Conservation (phyloP, 2,888 invertebrate species). For the Gastracanthus pulcherrimus region DNA sequence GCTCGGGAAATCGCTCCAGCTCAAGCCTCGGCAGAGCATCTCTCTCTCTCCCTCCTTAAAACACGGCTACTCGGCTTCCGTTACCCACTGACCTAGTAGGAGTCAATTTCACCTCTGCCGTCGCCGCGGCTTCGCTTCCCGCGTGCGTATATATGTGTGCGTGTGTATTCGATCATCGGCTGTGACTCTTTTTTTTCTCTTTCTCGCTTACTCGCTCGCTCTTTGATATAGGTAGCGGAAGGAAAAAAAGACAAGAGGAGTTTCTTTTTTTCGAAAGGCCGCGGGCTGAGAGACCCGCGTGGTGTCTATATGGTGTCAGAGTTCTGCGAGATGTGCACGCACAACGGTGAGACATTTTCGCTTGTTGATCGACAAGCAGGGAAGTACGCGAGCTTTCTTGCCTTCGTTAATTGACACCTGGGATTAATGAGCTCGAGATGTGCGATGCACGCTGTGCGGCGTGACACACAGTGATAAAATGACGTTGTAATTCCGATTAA, state of each 20-base stretch:
- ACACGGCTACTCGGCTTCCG: slow-evolving; percentile 25
- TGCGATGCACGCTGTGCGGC: too few relatives aligned
- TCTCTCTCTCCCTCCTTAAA: neutral
- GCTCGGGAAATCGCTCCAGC: neutral
- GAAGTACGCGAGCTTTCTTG: neutral
- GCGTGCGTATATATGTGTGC: neutral
- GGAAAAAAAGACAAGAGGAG: neutral
- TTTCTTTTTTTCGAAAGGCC: slow-evolving; percentile 39
- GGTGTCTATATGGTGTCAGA: neutral
- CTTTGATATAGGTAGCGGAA: too few relatives aligned
- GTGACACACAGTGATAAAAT: too few relatives aligned
- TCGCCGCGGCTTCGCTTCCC: too few relatives aligned
- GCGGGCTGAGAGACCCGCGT: neutral
- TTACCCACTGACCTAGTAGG: slow-evolving; percentile 72
- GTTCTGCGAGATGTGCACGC: neutral
- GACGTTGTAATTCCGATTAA: too few relatives aligned
- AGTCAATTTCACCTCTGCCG: slow-evolving; percentile 68
- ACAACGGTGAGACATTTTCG: neutral
- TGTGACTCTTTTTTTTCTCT: too few relatives aligned
- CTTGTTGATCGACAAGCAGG: neutral
- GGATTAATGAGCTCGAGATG: too few relatives aligned
- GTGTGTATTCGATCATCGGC: neutral
- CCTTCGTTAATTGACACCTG: neutral
- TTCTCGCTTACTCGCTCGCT: too few relatives aligned
- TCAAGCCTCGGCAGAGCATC: too few relatives aligned